phyloP scores from a whole-genome alignment of 2,113 vertebrate species.

The Ageneiosus marmoratus region DNA sequence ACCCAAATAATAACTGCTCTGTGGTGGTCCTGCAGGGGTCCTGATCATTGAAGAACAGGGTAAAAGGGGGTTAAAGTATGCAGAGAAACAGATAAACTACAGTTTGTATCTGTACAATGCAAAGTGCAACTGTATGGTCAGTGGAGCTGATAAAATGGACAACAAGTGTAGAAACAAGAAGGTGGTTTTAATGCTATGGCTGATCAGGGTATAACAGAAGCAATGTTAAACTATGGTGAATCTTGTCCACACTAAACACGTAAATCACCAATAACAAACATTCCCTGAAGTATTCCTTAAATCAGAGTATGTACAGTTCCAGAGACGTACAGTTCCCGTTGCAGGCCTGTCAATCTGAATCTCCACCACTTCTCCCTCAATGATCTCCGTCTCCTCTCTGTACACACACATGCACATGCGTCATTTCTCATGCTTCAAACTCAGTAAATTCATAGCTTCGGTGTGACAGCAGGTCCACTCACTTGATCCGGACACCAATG shows the following conservation, averaged over 20 bases:
- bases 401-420: not conserved
- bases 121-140: too few species aligned
- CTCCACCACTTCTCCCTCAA: constrained; percentile 94
- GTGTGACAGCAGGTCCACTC: constrained; percentile 50
- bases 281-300: not conserved
- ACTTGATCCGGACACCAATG: constrained; percentile 93
- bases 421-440: not conserved
- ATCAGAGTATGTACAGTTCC: too few species aligned
- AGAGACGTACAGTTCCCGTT: constrained; percentile 84
- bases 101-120: too few species aligned
- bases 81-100: too few species aligned
- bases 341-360: constrained; percentile 94
- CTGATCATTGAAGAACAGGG: too few species aligned
- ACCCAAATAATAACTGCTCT: too few species aligned
- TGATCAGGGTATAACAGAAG: too few species aligned
- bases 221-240: not conserved
- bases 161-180: too few species aligned
- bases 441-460: not conserved
- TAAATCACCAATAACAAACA: not conserved
- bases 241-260: not conserved
- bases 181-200: too few species aligned
- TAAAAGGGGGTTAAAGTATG: too few species aligned
- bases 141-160: too few species aligned
- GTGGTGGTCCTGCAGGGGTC: too few species aligned
- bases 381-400: constrained; percentile 94